Base-by-base conservation (phyloP, 2,888 invertebrate species). In the Melinaea menophilus region DNA sequence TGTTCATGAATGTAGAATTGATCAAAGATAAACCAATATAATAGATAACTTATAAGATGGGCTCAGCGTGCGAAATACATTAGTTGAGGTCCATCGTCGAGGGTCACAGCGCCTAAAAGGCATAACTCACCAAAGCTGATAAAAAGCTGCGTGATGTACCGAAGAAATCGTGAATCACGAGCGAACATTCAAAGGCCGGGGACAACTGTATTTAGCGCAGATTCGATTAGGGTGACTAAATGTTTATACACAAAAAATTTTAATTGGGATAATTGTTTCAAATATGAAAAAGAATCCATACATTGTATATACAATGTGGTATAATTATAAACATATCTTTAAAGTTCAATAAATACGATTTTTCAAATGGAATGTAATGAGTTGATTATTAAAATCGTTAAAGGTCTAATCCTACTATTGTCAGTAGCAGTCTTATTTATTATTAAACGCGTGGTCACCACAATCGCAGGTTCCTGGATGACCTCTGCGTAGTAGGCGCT, bases 91-190 rank as follows among this genome's bases (percentile, higher is more conserved):
- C 73, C 67, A 74, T 69, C 68, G 71, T 70, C 71, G 76, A 76
- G 81, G 81, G 82, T 86, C 86, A 76, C 76, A 78, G 77, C 68
- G 75, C 71, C 70, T 81, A 82, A 83, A 73, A 76, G 73, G 77
- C 87, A 85, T 86, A 87, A 76, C 85, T 84, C 87, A 87, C 89
- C 88, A 84, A 84, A 82, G 82, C 75, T 85, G 79, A 79, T 80
- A 88, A 88, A 89, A 89, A 86, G 78, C 73, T 69, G 78, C 82
- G 82, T 80, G 81, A 79, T 81, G 78, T 72, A 71, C 66, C 72
- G 68, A 68, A 59, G 67, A 66, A 85, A 90, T 88, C 71, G 79
- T 68, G 58, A 74, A 76, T 85, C 90, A 89, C 90, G 88, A 85
- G 71, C 70, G 74, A 72, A 76, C 78, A 79, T 76, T 71, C 79